Conservation (phyloP, 64 coral and sea anemone species). For the Dendrophyllia cribrosa region DNA sequence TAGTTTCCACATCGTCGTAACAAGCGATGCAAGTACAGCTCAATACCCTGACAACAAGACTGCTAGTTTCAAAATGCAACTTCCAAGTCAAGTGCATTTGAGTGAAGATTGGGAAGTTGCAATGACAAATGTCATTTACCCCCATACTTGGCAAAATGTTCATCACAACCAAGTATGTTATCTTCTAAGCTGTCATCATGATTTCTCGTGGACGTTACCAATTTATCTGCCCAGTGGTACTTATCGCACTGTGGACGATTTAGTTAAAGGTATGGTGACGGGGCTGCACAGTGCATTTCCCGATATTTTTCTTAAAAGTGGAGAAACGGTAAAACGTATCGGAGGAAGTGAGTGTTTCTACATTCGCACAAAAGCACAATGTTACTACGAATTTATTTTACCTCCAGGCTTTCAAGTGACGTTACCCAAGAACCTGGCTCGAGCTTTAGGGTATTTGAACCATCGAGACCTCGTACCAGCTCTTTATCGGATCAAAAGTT, state of each 20-base stretch:
- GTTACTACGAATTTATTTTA: not conserved
- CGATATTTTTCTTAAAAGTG: not conserved
- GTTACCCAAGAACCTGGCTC: slow-evolving; percentile 6
- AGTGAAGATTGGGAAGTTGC: slow-evolving; percentile 1
- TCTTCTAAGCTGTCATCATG: not conserved
- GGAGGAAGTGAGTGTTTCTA: slow-evolving; percentile 24
- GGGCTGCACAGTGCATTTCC: not conserved
- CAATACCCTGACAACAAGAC: not conserved
- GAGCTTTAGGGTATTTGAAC: not conserved
- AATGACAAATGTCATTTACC: not conserved
- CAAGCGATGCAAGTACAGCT: not conserved
- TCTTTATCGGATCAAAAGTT: not conserved
- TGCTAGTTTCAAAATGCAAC: not conserved
- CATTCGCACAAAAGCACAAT: not conserved
- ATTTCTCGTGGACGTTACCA: not conserved
- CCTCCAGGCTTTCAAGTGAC: not conserved
- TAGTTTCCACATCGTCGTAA: slow-evolving; percentile 1
- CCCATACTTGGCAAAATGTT: slow-evolving; percentile 7
- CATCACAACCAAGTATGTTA: not conserved
- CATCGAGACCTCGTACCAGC: not conserved
- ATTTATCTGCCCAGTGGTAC: slow-evolving; percentile 36
- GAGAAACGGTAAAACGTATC: not conserved
- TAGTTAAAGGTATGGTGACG: not conserved
- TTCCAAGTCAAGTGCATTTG: not conserved
- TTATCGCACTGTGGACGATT: not conserved